These are phyloP conservation scores for Drosophila pallidifrons DNA, from an alignment of 1,140 invertebrate genomes.

Conservation along the genomic window DNA sequence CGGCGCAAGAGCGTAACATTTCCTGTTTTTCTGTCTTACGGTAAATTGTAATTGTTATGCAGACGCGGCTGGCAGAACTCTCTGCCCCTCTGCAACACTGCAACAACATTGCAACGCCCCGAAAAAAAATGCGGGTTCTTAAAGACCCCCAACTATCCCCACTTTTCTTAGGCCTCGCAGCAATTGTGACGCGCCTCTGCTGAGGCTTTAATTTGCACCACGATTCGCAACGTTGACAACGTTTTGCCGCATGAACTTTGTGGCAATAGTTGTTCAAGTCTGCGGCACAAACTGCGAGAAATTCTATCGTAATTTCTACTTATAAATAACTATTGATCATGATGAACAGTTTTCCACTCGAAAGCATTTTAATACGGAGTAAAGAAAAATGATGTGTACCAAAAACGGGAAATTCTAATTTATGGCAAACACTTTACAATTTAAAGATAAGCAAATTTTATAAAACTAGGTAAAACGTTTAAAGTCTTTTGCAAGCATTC, in stretches of 20 bases:
- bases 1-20: constrained; percentile 64
- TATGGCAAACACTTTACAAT: too few relatives aligned
- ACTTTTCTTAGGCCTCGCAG: neutral
- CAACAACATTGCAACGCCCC: constrained; percentile 34
- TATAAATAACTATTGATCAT: constrained; percentile 4
- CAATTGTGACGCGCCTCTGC: neutral
- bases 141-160: constrained; percentile 7
- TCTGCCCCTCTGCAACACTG: constrained; percentile 5
- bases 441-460: too few relatives aligned
- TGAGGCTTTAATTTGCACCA: constrained; percentile 42
- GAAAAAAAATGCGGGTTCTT: constrained; percentile 30
- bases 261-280: constrained; percentile 47
- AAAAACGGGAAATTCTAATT: too few relatives aligned
- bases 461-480: too few relatives aligned
- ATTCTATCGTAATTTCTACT: neutral
- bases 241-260: constrained; percentile 40
- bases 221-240: constrained; percentile 61
- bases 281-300: constrained; percentile 33
- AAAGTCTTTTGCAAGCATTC: too few relatives aligned
- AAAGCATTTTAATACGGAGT: neutral
- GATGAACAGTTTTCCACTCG: neutral
- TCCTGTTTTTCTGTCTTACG: constrained; percentile 64
- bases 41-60: constrained; percentile 75
- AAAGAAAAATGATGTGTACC: too few relatives aligned
- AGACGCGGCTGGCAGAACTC: constrained; percentile 45